Evolutionary conservation across 2,113 vertebrate genomes (phyloP).

Genomic region (Alligator mississippiensis): DNA sequence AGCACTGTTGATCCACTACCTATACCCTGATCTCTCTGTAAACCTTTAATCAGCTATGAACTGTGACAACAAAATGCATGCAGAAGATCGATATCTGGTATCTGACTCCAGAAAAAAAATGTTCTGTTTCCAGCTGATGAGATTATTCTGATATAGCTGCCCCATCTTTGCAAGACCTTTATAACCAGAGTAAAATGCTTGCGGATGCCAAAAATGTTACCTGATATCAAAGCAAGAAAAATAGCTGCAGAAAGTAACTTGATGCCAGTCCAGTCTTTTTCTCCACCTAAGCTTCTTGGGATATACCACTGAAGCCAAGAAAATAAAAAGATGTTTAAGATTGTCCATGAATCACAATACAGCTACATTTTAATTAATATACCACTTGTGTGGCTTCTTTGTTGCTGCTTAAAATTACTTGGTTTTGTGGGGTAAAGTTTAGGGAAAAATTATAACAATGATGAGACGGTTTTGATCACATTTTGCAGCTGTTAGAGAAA

Average conservation of each 20-base stretch:
- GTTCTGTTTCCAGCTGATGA: neutral
- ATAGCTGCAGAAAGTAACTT: neutral
- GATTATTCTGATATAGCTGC: neutral
- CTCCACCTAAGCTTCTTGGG: fast-evolving
- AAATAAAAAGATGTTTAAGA: neutral
- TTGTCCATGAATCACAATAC: neutral
- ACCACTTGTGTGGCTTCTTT: neutral
- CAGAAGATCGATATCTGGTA: neutral
- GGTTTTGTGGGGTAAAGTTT: neutral
- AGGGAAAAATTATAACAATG: neutral
- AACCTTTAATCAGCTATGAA: neutral
- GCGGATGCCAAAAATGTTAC: neutral
- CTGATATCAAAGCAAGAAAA: neutral
- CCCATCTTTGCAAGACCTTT: fast-evolving
- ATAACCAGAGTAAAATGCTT: neutral
- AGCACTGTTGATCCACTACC: neutral
- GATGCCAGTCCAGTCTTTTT: fast-evolving
- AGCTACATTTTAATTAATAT: neutral
- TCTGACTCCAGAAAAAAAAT: neutral
- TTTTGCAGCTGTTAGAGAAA: slow-evolving; percentile 10
- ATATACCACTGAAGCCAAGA: neutral
- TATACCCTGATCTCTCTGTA: neutral
- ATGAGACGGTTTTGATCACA: neutral
- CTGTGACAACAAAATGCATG: neutral
- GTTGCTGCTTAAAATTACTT: neutral